Base-by-base conservation (phyloP, 2,888 invertebrate species). In the Minunthozetes semirufus region DNA sequence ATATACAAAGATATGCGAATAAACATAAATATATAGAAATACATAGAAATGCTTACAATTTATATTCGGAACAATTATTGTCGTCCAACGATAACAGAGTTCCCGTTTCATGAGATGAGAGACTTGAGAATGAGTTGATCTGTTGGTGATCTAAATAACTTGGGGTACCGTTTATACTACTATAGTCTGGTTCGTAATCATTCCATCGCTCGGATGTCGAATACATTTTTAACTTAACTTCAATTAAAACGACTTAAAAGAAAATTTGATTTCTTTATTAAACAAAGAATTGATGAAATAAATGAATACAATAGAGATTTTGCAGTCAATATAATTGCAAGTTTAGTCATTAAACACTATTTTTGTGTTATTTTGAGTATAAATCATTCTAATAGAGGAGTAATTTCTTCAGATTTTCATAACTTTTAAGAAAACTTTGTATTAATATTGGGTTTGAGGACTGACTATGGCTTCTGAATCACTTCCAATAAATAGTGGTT, bases 11-110 rank as follows among this genome's bases (percentile, higher is more conserved):
- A 13, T 50, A 50, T 50, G 2, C 4, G n/a, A 50, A 50, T 50
- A 50, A 50, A 17, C n/a, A 50, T 6, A 50, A 9, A 50, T n/a
- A 19, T n/a, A 42, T 42, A 9, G 5, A 13, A 50, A 50, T 50
- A 50, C 1, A 4, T 50, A 25, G 3, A 15, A 13, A 0, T 68
- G 11, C 46, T 48, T 70, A 70, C 48, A 46, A 48, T 48, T 70
- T 70, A 70, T 70, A 70, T 22, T 70, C 70, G 4, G 42, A 27
- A 9, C 48, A 48, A 27, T 70, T 70, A 68, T 68, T 68, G 25
- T 70, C 70, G 15, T 70, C 70, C 25, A 70, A 19, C 19, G 70
- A 70, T 48, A 70, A 48, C 25, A 70, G 27, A 17, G 68, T 68
- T 27, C 15, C 25, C 15, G 63, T 46, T 42, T 70, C 70, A 22